Evolutionary conservation across 2,888 invertebrate genomes (phyloP).

Genomic region (Lepidochrysops patricia): DNA sequence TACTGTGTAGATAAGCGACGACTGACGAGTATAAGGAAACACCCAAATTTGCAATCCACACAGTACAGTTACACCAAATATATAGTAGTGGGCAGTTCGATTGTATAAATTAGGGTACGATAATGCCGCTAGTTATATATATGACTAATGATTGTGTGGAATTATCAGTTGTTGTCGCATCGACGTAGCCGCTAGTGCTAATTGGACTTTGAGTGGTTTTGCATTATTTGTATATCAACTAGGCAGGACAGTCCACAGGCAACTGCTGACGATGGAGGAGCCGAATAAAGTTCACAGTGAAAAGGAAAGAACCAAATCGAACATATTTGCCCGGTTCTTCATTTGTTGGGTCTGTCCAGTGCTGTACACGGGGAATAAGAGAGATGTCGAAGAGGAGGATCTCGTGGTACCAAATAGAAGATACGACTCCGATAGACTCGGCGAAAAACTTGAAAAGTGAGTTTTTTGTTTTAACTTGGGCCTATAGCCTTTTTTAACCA

Average conservation of each 20-base stretch:
- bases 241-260: background rate
- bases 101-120: background rate
- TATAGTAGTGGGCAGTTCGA: background rate
- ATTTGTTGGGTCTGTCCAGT: slow-evolving; percentile 68
- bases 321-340: slow-evolving; percentile 51
- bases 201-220: background rate
- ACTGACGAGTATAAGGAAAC: background rate
- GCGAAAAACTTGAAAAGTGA: slow-evolving; percentile 75
- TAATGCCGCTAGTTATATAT: slow-evolving; percentile 1
- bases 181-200: background rate
- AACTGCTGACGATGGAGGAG: slow-evolving; percentile 18
- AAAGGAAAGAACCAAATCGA: slow-evolving; percentile 44
- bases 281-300: slow-evolving; percentile 23
- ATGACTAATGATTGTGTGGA: background rate
- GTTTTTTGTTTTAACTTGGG: slow-evolving; percentile 16
- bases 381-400: slow-evolving; percentile 78
- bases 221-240: background rate
- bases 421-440: slow-evolving; percentile 75
- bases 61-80: background rate
- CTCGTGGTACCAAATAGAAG: slow-evolving; percentile 74
- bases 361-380: slow-evolving; percentile 68
- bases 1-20: too few relatives aligned
- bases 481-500: background rate
- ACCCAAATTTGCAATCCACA: background rate
- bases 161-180: slow-evolving; percentile 3